These are phyloP conservation scores for Emys orbicularis DNA, from an alignment of 2,797 vertebrate genomes.

Conservation along the genomic window DNA sequence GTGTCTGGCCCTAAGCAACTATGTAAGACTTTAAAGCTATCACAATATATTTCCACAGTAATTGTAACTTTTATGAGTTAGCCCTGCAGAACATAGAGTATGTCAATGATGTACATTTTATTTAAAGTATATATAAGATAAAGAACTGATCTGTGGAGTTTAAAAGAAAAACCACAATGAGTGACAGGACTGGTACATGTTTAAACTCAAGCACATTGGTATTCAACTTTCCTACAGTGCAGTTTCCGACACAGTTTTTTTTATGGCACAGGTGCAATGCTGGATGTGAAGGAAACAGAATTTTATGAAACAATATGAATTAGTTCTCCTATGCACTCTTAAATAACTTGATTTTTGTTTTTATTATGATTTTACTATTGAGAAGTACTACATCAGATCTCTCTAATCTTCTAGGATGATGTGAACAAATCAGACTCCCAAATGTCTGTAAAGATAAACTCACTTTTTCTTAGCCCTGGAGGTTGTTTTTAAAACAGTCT, in stretches of 20 bases:
- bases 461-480: slow-evolving; percentile 59
- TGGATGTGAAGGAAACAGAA: background rate
- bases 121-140: background rate
- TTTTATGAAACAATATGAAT: background rate
- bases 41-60: background rate
- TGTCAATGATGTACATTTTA: background rate
- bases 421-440: slow-evolving; percentile 60
- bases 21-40: background rate
- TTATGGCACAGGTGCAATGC: rapidly evolving
- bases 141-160: background rate
- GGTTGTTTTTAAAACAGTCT: slow-evolving; percentile 55
- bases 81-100: background rate
- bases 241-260: background rate
- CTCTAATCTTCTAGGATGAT: slow-evolving; percentile 34
- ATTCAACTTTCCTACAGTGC: background rate
- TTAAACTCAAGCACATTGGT: background rate
- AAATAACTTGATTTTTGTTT: background rate
- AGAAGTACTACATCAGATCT: slow-evolving; percentile 32
- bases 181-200: background rate
- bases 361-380: slow-evolving; percentile 34
- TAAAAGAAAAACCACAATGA: background rate
- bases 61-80: background rate
- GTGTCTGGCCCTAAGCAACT: background rate
- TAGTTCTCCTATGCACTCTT: background rate
- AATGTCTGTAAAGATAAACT: slow-evolving; percentile 44